phyloP scores from a whole-genome alignment of 2,113 vertebrate species.

The Channa argus region DNA sequence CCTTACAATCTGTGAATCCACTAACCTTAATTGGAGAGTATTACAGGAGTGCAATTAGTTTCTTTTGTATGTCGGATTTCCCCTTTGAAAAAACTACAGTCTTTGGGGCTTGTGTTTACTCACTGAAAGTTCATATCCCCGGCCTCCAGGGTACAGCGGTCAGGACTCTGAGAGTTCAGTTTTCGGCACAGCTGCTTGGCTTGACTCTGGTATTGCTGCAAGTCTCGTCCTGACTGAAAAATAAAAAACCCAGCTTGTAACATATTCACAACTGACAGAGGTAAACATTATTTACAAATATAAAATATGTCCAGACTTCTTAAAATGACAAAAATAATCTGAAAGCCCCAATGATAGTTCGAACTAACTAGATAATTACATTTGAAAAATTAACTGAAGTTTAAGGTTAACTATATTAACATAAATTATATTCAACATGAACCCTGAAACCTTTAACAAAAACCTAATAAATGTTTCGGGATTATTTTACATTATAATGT shows the following conservation, averaged over 20 bases:
- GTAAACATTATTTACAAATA: no score
- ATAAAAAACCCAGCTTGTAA: background rate
- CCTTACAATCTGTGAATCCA: background rate
- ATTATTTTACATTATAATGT: no score
- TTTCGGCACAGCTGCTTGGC: slow-evolving; percentile 96
- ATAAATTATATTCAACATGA: no score
- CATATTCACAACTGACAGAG: no score
- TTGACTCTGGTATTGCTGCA: slow-evolving; percentile 96
- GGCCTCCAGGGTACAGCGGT: slow-evolving; percentile 93
- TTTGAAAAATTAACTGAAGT: no score
- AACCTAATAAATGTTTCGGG: no score
- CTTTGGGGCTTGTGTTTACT: slow-evolving; percentile 69
- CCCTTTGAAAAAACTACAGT: background rate
- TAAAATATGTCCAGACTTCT: no score
- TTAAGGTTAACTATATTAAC: no score
- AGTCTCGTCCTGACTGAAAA: slow-evolving; percentile 90
- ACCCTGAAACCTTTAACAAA: no score
- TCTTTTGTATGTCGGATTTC: background rate
- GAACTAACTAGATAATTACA: no score
- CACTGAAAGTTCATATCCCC: slow-evolving; percentile 94
- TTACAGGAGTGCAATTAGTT: background rate
- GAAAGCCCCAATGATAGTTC: no score
- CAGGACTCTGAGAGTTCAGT: slow-evolving; percentile 94
- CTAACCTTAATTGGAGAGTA: background rate
- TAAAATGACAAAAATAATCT: no score